A percentile compares a stretch with the other conserved stretches of the same genome.
phyloP scores from a whole-genome alignment of 2,113 vertebrate species.

The Pelvicachromis taeniatus region DNA sequence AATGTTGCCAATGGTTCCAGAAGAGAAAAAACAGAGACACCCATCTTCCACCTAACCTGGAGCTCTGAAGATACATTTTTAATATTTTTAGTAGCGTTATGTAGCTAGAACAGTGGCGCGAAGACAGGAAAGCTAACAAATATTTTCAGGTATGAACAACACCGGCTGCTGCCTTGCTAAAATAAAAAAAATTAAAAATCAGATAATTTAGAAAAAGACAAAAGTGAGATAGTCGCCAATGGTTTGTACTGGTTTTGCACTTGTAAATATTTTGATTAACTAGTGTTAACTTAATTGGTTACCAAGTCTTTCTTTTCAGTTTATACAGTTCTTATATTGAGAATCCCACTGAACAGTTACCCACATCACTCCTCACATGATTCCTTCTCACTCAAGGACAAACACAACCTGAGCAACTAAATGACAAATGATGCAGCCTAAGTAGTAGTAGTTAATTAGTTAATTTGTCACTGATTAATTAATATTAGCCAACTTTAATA shows the following conservation, averaged over 20 bases:
- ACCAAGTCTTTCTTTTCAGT: background rate
- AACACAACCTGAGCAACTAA: background rate
- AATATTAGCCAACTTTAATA: background rate
- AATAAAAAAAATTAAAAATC: background rate
- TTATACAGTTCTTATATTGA: background rate
- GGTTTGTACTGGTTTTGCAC: no score
- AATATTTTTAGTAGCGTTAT: background rate
- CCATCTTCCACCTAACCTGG: background rate
- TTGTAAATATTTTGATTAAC: background rate
- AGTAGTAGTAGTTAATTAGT: background rate
- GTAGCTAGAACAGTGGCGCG: background rate
- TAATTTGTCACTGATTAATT: background rate
- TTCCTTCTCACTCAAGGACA: background rate
- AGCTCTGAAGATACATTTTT: background rate
- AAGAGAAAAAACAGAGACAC: background rate
- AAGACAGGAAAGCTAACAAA: background rate
- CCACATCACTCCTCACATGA: background rate
- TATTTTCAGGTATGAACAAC: background rate
- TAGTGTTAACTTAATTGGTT: background rate
- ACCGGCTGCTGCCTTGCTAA: background rate
- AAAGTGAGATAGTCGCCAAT: no score
- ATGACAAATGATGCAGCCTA: background rate
- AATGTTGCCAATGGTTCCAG: background rate
- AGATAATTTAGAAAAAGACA: no score
- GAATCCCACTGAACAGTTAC: background rate